Conservation (phyloP, 1,140 invertebrate genomes). For the Drosophila fuyamai region DNA sequence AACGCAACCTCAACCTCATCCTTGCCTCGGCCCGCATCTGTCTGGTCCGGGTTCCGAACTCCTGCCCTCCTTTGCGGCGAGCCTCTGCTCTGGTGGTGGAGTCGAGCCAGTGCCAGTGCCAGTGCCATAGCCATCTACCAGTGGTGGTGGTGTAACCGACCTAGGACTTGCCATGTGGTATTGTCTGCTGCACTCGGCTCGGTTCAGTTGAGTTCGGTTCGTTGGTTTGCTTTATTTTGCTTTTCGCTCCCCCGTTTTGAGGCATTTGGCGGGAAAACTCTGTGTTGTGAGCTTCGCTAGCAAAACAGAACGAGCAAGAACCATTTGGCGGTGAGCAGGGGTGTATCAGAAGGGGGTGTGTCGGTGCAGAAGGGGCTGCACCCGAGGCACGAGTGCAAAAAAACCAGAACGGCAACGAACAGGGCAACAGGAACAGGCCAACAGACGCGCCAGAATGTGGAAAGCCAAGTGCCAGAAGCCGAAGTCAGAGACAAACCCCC, state of each 20-base stretch:
- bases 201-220: conserved; percentile 18
- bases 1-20: conserved; percentile 20
- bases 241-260: conserved; percentile 35
- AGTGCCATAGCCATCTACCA: neutral
- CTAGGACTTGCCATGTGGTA: conserved; percentile 82
- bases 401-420: conserved; percentile 66
- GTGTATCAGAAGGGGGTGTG: neutral
- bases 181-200: conserved; percentile 65
- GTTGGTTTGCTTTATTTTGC: conserved; percentile 27
- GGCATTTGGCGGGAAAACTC: conserved; percentile 78
- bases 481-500: conserved; percentile 36
- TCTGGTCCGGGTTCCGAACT: conserved; percentile 24
- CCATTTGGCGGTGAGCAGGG: neutral
- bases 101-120: conserved; percentile 31
- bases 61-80: conserved; percentile 13
- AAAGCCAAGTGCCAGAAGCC: conserved; percentile 36
- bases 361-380: conserved; percentile 37
- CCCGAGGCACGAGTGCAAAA: conserved; percentile 63
- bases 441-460: conserved; percentile 33
- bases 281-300: conserved; percentile 38
- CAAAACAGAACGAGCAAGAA: conserved; percentile 70
- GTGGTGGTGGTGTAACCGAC: conserved; percentile 73
- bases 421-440: conserved; percentile 69
- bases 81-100: conserved; percentile 19
- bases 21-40: conserved; percentile 36